Evolutionary conservation across 2,888 invertebrate genomes (phyloP).

Genomic region (Torymus texanus): DNA sequence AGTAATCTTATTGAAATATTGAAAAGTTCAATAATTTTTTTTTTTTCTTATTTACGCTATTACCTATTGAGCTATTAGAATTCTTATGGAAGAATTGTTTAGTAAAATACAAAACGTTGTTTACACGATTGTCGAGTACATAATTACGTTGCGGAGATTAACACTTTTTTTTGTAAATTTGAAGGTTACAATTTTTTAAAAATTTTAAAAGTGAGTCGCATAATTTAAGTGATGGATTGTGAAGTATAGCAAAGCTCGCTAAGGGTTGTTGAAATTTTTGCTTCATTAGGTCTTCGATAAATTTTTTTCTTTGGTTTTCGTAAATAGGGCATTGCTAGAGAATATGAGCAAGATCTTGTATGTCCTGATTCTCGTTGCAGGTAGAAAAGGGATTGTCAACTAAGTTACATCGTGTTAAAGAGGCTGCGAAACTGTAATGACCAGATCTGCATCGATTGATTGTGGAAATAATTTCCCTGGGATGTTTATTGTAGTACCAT

Average conservation of each 20-base stretch:
- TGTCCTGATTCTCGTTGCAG: neutral
- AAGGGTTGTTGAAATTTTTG: conserved; percentile 8
- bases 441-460: neutral
- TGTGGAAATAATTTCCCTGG: conserved; percentile 1
- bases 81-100: too few species aligned
- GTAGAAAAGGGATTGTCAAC: neutral
- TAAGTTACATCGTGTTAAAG: conserved; percentile 10
- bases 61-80: too few species aligned
- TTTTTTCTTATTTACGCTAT: too few species aligned
- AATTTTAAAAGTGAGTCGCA: neutral
- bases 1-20: too few species aligned
- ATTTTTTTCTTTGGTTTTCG: too few species aligned
- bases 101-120: too few species aligned
- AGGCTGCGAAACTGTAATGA: conserved; percentile 2
- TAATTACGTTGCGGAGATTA: too few species aligned
- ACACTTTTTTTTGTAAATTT: neutral
- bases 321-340: neutral
- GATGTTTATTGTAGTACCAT: conserved; percentile 9
- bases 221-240: neutral
- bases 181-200: neutral
- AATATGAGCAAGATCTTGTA: neutral
- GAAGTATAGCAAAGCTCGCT: conserved; percentile 9
- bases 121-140: too few species aligned
- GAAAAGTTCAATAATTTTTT: too few species aligned
- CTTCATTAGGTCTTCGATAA: neutral